Base-by-base conservation (phyloP, 2,888 invertebrate species). In the Lysandra bellargus region DNA sequence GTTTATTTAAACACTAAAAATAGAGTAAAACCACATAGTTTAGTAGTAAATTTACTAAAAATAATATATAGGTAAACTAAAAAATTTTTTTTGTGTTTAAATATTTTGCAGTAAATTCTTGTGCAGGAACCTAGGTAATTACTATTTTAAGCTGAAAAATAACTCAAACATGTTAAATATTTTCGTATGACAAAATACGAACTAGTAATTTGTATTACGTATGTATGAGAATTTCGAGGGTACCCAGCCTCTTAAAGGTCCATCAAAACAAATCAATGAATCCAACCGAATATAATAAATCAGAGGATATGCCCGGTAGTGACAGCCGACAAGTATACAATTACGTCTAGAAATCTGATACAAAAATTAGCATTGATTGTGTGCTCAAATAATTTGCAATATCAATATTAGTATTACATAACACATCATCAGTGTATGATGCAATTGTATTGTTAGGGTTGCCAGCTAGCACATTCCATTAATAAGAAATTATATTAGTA, bases 371-470 rank as follows among this genome's bases (percentile, higher is more conserved):
- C 69, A 69, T 37, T 69, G 69, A 69, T 69, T 69, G 69, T 69
- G 69, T 33, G 61, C 53, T 78, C 53, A 37, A 78, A 72, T 33
- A 37, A 79, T 75, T 79, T 60, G 74, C 74, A 74, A 79, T 72
- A 74, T 60, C 60, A 60, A 74, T 79, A 79, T 78, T 37, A 37
- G 60, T 9, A 17, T 73, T 79, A 61, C 49, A 61, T 79, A 79
- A 78, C 37, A 78, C 44, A 14, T 49, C 69, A 60, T 37, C 23
- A 30, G 69, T 49, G 44, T 40, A 14, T 75, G 79, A 79, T 49
- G 79, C 37, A 75, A 75, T 69, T 69, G 69, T 37, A 33, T 14
- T 17, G 33, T 69, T 17, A 69, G 69, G 69, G 69, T 14, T 33
- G 17, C 14, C 37, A 37, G 14, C 5, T 33, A 69, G 33, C 33